Base-by-base conservation (phyloP, 2,888 invertebrate genomes). In the Diaphora mendica region DNA sequence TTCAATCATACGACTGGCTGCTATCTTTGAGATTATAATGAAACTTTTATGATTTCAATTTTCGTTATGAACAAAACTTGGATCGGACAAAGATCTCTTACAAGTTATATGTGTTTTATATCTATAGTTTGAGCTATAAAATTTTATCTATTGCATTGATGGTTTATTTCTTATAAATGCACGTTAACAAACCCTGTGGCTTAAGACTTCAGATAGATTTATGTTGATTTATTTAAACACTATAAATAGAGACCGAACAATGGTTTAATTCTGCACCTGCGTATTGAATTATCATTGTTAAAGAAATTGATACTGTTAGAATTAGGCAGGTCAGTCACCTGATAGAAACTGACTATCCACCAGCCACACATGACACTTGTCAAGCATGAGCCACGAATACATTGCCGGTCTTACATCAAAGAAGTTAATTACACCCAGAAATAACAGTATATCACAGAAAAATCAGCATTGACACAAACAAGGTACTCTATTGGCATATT, bases 1-100 rank as follows among this genome's bases (percentile, higher is more conserved):
- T 90, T 94, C 93, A 93, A 92, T 93, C 92, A 92, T 90, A 94
- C 90, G 90, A 94, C 94, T 91, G 93, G 92, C 91, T 89, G 90
- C 90, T 94, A 94, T 94, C 93, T 93, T 87, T 86, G 86, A 92
- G 91, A 92, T 94, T 94, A 94, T 93, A 94, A 94, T 92, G 94
- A 94, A 94, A 94, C 91, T 94, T 95, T 94, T 94, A 94, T 91
- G 88, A 89, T 91, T 92, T 90, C 86, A 88, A 89, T 92, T 89
- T 88, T 88, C 82, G 88, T 89, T 93, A 89, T 86, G 84, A 90
- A 91, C 89, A 88, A 87, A 88, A 82, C 84, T 87, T 85, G 81
- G 79, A 76, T 77, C 72, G 81, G 84, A 88, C 89, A 88, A 87
- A 86, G 82, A 88, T 85, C 80, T 85, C 79, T 85, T 80, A 81